Evolutionary conservation across 2,113 vertebrate genomes (phyloP).

Genomic region (Fregata magnificens): DNA sequence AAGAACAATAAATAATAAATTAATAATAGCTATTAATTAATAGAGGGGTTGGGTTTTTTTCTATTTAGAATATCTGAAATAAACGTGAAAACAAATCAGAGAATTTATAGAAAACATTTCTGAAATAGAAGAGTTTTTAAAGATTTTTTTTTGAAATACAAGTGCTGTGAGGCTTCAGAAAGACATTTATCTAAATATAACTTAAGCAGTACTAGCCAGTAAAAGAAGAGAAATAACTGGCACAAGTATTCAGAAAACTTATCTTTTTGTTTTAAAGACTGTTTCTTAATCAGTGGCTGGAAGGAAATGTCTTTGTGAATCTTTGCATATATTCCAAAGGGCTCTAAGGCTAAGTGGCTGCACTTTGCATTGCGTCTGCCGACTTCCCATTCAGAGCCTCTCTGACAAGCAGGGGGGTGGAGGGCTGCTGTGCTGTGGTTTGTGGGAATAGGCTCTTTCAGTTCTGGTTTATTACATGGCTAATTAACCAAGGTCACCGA

Average conservation of each 20-base stretch:
- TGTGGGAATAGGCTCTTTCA: slow-evolving; percentile 73
- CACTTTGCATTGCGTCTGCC: slow-evolving; percentile 55
- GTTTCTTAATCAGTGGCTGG: slow-evolving; percentile 34
- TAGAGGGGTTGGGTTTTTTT: fast-evolving
- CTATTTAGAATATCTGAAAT: background rate
- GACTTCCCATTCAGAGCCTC: slow-evolving; percentile 64
- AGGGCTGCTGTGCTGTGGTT: slow-evolving; percentile 61
- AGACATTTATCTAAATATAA: background rate
- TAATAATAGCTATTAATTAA: background rate
- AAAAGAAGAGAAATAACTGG: background rate
- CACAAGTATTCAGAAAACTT: background rate
- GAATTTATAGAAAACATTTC: background rate
- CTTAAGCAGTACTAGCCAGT: background rate
- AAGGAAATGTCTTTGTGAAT: slow-evolving; percentile 52
- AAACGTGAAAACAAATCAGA: background rate
- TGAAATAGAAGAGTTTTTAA: background rate
- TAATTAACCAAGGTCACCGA: slow-evolving; percentile 76
- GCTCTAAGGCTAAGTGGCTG: slow-evolving; percentile 44
- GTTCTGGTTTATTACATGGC: slow-evolving; percentile 77
- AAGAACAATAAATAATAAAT: too few species aligned
- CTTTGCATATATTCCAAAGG: slow-evolving; percentile 35
- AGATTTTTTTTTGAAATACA: background rate
- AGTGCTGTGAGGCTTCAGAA: background rate
- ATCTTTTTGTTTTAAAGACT: background rate
- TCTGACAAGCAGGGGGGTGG: slow-evolving; percentile 41